Percentiles rank a stretch among this genome's conserved stretches.
Evolutionary conservation across 1,140 invertebrate genomes (phyloP).

Genomic region (Phymorhynchus buccinoides): DNA sequence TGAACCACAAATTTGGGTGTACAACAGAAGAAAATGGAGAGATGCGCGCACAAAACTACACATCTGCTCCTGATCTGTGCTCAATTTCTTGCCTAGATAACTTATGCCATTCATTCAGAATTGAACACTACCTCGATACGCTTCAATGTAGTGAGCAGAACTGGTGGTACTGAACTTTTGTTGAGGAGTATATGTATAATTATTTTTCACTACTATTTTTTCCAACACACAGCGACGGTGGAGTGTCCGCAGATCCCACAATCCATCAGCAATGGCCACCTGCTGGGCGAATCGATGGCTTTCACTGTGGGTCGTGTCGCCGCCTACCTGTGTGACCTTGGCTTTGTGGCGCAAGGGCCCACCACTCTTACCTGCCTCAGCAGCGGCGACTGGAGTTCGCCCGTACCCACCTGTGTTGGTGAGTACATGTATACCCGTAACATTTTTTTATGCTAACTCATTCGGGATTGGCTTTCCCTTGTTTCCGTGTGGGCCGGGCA

Average conservation of each 20-base stretch:
- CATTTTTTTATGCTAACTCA: background rate
- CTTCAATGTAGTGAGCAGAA: no score
- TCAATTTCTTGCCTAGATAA: no score
- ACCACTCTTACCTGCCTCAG: slow-evolving; percentile 43
- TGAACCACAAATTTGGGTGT: no score
- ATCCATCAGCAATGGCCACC: slow-evolving; percentile 41
- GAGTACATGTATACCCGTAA: no score
- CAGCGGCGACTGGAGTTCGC: slow-evolving; percentile 41
- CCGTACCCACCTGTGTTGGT: slow-evolving; percentile 45
- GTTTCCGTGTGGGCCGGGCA: background rate
- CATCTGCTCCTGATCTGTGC: no score
- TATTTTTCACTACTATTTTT: no score
- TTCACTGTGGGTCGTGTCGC: slow-evolving; percentile 44
- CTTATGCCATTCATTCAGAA: no score
- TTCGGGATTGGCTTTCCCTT: background rate
- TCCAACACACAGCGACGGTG: background rate
- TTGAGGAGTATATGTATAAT: no score
- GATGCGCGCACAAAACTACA: no score
- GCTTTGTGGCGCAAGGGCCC: slow-evolving; percentile 37
- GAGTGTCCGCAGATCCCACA: slow-evolving; percentile 36
- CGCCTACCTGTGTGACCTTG: slow-evolving; percentile 52
- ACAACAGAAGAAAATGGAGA: no score
- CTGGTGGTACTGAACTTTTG: no score
- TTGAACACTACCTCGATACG: no score
- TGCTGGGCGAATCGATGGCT: slow-evolving; percentile 25